Conservation (phyloP, 2,888 invertebrate species). For the Andrena haemorrhoa region DNA sequence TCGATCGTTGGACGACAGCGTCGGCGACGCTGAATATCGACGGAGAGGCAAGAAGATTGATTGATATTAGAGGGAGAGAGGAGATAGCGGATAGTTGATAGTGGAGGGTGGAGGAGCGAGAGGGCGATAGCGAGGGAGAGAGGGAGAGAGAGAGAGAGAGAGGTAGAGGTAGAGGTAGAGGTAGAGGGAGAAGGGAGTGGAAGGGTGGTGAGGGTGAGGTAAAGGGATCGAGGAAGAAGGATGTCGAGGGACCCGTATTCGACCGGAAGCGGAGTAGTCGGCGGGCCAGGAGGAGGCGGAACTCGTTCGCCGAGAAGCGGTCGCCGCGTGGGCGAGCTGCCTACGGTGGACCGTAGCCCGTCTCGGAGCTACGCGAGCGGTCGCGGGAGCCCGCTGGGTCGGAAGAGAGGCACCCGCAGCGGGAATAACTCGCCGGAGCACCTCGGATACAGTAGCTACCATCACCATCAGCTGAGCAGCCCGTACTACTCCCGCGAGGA, state of each 20-base stretch:
- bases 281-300: constrained; percentile 87
- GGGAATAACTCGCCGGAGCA: constrained; percentile 88
- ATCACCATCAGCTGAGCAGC: constrained; percentile 85
- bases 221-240: constrained; percentile 9
- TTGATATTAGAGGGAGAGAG: too few species aligned
- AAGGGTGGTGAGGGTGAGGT: neutral
- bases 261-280: constrained; percentile 87
- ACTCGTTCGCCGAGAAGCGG: constrained; percentile 87
- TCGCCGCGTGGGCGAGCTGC: constrained; percentile 90
- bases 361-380: constrained; percentile 91
- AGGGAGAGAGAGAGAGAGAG: neutral
- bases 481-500: constrained; percentile 88
- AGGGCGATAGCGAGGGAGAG: neutral
- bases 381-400: constrained; percentile 87
- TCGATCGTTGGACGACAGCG: too few species aligned
- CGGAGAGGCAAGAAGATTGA: too few species aligned
- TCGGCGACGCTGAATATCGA: too few species aligned
- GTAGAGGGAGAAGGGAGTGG: constrained; percentile 16
- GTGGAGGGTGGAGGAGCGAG: neutral
- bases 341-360: constrained; percentile 96
- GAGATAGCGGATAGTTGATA: too few species aligned
- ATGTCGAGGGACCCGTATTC: constrained; percentile 88
- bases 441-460: constrained; percentile 83
- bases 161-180: neutral
- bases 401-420: constrained; percentile 86